Conservation (phyloP, 2,113 vertebrate species). For the Catharus fuscescens region DNA sequence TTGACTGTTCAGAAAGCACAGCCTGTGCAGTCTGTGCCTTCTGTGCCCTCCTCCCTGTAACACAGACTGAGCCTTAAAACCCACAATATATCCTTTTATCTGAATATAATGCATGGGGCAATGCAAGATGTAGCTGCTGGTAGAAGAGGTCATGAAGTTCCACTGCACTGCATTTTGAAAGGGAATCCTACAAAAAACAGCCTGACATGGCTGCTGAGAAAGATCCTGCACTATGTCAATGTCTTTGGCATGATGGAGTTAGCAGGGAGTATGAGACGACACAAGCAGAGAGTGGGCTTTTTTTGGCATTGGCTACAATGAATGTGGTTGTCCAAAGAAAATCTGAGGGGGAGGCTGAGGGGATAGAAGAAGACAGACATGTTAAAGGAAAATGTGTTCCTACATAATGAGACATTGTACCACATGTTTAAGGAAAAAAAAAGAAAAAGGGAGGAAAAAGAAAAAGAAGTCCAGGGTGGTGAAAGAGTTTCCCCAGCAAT, state of each 20-base stretch:
- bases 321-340: constrained; percentile 61
- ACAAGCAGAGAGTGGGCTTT: constrained; percentile 53
- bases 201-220: neutral
- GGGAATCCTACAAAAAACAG: constrained; percentile 3
- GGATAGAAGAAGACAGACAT: constrained; percentile 4
- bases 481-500: constrained; percentile 58
- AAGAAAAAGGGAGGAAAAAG: fast-evolving
- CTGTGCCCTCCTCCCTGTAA: neutral
- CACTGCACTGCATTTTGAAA: constrained; percentile 14
- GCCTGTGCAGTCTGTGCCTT: neutral
- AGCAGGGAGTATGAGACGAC: neutral
- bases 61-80: neutral
- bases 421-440: neutral
- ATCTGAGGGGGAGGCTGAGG: constrained; percentile 27
- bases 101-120: neutral
- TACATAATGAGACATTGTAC: constrained; percentile 69
- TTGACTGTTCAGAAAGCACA: neutral
- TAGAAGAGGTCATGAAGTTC: constrained; percentile 44
- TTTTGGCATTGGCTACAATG: constrained; percentile 65
- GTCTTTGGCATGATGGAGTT: constrained; percentile 27
- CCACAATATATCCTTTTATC: constrained; percentile 33
- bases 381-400: constrained; percentile 54
- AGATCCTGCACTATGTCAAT: constrained; percentile 49
- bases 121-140: neutral
- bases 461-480: neutral